Conservation (phyloP, 1,140 invertebrate genomes). For the Heliconius himera region DNA sequence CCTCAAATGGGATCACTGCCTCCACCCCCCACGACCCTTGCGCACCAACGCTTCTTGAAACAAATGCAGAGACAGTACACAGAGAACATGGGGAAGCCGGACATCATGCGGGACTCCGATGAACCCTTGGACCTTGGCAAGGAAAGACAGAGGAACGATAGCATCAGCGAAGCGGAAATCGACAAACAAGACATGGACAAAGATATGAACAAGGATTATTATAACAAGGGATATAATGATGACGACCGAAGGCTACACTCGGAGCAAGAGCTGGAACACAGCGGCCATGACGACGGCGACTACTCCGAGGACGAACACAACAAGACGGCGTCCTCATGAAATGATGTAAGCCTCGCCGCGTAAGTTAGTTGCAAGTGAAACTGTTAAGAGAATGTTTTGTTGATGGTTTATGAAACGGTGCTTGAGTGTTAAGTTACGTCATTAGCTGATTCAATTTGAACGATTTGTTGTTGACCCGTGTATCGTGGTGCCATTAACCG, state of each 20-base stretch:
- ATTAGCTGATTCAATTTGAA: constrained; percentile 69
- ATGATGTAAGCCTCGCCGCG: constrained; percentile 38
- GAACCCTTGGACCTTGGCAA: constrained; percentile 78
- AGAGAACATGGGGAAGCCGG: constrained; percentile 68
- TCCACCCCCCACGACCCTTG: constrained; percentile 72
- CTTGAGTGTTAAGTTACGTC: constrained; percentile 77
- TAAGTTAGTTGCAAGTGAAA: constrained; percentile 46
- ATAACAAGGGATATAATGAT: constrained; percentile 65
- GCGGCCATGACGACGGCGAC: constrained; percentile 71
- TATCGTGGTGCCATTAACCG: constrained; percentile 75
- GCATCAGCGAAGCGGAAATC: constrained; percentile 56
- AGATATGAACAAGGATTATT: constrained; percentile 69
- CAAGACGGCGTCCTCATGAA: constrained; percentile 70
- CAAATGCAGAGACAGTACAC: constrained; percentile 83
- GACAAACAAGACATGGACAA: constrained; percentile 66
- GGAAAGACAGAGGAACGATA: constrained; percentile 68
- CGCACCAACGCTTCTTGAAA: constrained; percentile 83
- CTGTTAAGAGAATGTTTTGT: constrained; percentile 65
- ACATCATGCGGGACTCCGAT: constrained; percentile 73
- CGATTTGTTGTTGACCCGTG: constrained; percentile 76
- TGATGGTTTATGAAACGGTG: constrained; percentile 72
- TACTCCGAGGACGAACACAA: constrained; percentile 77
- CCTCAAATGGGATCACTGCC: constrained; percentile 77
- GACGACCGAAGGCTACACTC: constrained; percentile 63
- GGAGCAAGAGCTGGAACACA: constrained; percentile 67